phyloP scores from a whole-genome alignment of 2,113 vertebrate species.

The Sturnira hondurensis region DNA sequence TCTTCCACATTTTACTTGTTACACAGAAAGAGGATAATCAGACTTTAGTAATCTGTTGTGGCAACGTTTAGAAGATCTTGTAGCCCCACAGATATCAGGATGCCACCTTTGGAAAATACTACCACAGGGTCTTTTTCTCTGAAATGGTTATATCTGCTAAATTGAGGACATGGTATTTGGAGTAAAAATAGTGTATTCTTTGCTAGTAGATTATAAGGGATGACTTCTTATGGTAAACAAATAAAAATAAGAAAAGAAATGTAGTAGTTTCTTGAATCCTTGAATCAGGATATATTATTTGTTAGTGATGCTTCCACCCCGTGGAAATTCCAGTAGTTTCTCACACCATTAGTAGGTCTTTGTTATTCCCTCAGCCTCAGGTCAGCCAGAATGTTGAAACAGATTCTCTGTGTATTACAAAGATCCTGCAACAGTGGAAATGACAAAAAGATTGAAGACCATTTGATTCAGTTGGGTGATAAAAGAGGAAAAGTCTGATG shows the following conservation, averaged over 20 bases:
- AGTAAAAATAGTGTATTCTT: not conserved
- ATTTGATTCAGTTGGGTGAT: not conserved
- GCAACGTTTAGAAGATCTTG: not conserved
- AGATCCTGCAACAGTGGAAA: not conserved
- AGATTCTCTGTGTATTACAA: not conserved
- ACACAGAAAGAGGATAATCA: not conserved
- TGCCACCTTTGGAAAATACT: not conserved
- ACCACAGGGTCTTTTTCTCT: not conserved
- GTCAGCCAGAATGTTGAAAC: not conserved
- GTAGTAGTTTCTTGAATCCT: not conserved
- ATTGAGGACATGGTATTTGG: not conserved
- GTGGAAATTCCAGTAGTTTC: not conserved
- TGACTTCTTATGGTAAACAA: not conserved
- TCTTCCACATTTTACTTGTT: not conserved
- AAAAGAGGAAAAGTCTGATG: not conserved
- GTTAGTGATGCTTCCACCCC: not conserved
- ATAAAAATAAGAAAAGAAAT: constrained; percentile 7
- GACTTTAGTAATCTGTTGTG: not conserved
- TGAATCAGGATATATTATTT: not conserved
- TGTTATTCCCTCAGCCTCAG: not conserved
- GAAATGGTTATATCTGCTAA: constrained; percentile 11
- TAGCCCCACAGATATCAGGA: not conserved
- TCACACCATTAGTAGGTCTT: not conserved
- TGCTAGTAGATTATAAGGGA: not conserved
- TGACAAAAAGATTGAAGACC: not conserved